These are phyloP conservation scores for Acridotheres tristis DNA, from an alignment of 2,797 vertebrate genomes.

Conservation along the genomic window DNA sequence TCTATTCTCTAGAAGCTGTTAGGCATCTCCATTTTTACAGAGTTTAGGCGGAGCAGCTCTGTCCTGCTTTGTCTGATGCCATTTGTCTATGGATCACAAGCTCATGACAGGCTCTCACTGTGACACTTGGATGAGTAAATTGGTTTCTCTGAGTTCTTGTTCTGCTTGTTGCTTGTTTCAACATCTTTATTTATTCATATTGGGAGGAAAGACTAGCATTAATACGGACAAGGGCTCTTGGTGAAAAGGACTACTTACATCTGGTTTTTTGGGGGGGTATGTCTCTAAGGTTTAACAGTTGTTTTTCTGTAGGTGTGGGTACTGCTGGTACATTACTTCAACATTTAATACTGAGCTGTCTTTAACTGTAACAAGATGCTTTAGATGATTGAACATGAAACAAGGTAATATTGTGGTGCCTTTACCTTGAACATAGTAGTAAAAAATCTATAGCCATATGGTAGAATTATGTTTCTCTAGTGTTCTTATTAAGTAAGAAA, in stretches of 20 bases:
- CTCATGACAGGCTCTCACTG: background rate
- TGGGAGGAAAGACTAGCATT: background rate
- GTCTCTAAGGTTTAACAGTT: background rate
- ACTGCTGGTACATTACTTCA: background rate
- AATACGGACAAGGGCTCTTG: background rate
- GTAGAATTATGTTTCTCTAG: background rate
- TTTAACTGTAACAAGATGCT: background rate
- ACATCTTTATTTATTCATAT: background rate
- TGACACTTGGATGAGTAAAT: constrained; percentile 2
- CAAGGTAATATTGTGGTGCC: background rate
- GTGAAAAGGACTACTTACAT: background rate
- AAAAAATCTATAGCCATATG: background rate
- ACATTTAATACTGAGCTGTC: background rate
- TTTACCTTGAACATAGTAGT: background rate
- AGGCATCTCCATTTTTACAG: fast-evolving
- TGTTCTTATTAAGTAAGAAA: background rate
- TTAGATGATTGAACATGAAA: background rate
- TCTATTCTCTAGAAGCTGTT: background rate
- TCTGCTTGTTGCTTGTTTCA: constrained; percentile 2
- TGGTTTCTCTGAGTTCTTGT: background rate
- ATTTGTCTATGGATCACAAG: background rate
- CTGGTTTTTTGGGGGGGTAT: background rate
- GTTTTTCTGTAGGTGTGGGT: background rate
- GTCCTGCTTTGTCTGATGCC: background rate
- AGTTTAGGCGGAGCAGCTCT: background rate